These are phyloP conservation scores for Formicarius rufipectus DNA, from an alignment of 2,113 vertebrate species.

Conservation along the genomic window DNA sequence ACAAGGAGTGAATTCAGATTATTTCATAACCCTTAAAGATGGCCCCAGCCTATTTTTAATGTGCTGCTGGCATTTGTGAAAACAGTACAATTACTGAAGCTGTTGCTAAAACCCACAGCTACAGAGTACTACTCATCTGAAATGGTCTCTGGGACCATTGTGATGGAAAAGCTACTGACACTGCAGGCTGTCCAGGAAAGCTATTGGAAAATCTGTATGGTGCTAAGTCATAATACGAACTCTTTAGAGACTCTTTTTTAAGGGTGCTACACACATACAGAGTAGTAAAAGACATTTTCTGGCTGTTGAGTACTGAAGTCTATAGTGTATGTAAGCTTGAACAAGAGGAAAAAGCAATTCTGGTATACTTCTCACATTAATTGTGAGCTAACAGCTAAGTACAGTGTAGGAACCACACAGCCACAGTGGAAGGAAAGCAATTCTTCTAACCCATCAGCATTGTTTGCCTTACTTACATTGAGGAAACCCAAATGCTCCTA, in stretches of 20 bases:
- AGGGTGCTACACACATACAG: neutral
- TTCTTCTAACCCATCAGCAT: neutral
- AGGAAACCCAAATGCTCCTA: neutral
- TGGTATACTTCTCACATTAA: conserved; percentile 16
- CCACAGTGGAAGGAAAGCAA: neutral
- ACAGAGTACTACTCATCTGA: conserved; percentile 24
- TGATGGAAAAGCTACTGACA: conserved; percentile 63
- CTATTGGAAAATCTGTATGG: conserved; percentile 55
- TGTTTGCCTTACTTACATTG: neutral
- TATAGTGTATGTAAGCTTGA: neutral
- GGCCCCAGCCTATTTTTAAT: conserved; percentile 66
- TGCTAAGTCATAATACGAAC: conserved; percentile 46
- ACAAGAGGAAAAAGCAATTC: conserved; percentile 15
- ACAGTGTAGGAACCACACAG: neutral
- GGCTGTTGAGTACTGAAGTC: neutral
- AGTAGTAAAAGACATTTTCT: conserved; percentile 15
- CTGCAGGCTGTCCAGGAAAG: conserved; percentile 60
- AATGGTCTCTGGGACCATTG: conserved; percentile 60
- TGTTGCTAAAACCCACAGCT: conserved; percentile 64
- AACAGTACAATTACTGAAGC: conserved; percentile 65
- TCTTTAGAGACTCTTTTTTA: conserved; percentile 29
- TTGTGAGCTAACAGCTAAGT: neutral
- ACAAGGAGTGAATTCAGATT: conserved; percentile 63
- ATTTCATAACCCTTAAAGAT: conserved; percentile 65
- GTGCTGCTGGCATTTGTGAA: conserved; percentile 56